A percentile compares a stretch with the other conserved stretches of the same genome.
These are phyloP conservation scores for Ectemnius lituratus DNA, from an alignment of 2,888 invertebrate genomes.

Conservation along the genomic window DNA sequence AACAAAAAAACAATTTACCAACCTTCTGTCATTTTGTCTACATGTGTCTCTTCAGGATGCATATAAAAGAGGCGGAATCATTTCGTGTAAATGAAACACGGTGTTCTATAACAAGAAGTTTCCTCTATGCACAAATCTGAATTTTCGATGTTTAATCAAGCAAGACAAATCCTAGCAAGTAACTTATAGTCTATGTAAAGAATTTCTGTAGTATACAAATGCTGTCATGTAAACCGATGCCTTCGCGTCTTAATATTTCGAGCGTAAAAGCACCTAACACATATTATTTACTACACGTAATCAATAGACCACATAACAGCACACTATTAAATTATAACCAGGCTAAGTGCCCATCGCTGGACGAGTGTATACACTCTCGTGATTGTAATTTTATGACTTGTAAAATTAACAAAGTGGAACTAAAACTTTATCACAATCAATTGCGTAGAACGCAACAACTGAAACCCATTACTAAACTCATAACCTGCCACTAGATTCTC, in stretches of 20 bases:
- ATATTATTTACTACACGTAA: no score
- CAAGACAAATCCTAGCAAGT: no score
- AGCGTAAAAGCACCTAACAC: no score
- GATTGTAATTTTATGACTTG: neutral
- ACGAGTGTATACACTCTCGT: no score
- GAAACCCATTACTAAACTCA: constrained; percentile 43
- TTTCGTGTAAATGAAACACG: constrained; percentile 59
- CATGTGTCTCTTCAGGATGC: constrained; percentile 71
- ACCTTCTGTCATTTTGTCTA: constrained; percentile 74
- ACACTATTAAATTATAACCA: no score
- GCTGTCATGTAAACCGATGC: no score
- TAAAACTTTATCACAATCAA: constrained; percentile 16
- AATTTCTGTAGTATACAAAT: no score
- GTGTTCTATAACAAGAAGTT: constrained; percentile 42
- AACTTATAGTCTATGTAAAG: no score
- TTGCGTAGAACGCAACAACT: constrained; percentile 49
- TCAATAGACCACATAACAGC: neutral
- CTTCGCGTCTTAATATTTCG: no score
- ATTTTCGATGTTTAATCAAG: no score
- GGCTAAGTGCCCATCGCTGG: no score
- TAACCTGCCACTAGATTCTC: constrained; percentile 63
- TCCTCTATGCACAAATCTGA: constrained; percentile 5
- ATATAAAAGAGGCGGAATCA: constrained; percentile 64
- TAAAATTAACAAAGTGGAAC: constrained; percentile 2
- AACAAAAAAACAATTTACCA: constrained; percentile 58